These are phyloP conservation scores for Prionailurus viverrinus DNA, from an alignment of 2,113 vertebrate genomes.

Conservation along the genomic window DNA sequence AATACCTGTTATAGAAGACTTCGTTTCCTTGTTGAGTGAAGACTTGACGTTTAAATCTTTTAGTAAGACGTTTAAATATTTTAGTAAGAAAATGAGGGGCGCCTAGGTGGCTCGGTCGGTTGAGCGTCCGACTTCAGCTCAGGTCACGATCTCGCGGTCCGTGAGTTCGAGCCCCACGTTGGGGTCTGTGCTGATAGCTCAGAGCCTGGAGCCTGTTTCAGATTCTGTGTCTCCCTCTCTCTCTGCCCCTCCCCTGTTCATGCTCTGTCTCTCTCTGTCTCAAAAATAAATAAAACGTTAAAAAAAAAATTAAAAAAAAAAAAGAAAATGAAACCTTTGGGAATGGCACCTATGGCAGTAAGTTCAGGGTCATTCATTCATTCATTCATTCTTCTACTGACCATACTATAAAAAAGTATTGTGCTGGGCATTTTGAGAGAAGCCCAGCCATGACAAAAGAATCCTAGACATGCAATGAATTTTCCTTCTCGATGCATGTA, in stretches of 20 bases:
- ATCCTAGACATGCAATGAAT: background rate
- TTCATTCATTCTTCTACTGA: background rate
- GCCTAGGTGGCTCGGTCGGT: too few species aligned
- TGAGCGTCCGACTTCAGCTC: too few species aligned
- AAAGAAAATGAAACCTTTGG: background rate
- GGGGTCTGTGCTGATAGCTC: too few species aligned
- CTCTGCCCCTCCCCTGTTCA: too few species aligned
- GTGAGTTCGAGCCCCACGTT: too few species aligned
- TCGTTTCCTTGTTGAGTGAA: background rate
- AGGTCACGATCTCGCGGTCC: too few species aligned
- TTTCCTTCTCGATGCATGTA: background rate
- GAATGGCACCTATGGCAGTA: background rate
- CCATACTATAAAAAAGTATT: background rate
- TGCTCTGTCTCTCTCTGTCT: too few species aligned
- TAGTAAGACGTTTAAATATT: too few species aligned
- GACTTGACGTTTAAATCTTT: conserved; percentile 20
- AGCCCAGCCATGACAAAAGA: background rate
- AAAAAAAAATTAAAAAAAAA: too few species aligned
- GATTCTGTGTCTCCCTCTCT: too few species aligned
- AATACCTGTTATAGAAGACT: background rate
- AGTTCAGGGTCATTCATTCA: background rate
- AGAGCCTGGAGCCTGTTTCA: too few species aligned
- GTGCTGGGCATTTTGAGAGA: background rate
- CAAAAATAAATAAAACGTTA: too few species aligned
- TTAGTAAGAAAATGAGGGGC: background rate